These are phyloP conservation scores for Psilanteris sp. DNA, from an alignment of 1,140 invertebrate genomes.

Conservation along the genomic window DNA sequence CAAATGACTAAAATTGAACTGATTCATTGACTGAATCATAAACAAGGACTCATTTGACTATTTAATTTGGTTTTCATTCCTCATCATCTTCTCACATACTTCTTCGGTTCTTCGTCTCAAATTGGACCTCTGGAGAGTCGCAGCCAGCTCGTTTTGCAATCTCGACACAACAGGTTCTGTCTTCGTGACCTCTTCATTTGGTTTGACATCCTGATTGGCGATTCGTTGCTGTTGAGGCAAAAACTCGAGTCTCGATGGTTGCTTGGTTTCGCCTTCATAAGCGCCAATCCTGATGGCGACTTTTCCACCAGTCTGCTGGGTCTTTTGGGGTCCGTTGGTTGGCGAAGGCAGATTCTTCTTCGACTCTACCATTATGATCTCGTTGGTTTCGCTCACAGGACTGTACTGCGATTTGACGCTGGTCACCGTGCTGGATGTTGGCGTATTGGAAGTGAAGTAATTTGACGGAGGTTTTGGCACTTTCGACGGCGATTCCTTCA, in stretches of 20 bases:
- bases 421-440: conserved; percentile 50
- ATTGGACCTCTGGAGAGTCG: conserved; percentile 87
- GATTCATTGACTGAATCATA: background rate
- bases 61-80: too few relatives aligned
- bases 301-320: too few relatives aligned
- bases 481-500: conserved; percentile 82
- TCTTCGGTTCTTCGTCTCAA: conserved; percentile 85
- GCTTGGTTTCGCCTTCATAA: conserved; percentile 80
- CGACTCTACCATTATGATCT: conserved; percentile 21
- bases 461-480: conserved; percentile 84
- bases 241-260: conserved; percentile 85
- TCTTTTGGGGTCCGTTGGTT: conserved; percentile 26
- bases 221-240: conserved; percentile 76
- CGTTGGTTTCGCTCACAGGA: conserved; percentile 18
- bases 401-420: conserved; percentile 31
- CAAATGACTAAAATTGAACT: too few relatives aligned
- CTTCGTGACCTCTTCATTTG: conserved; percentile 54
- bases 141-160: conserved; percentile 85
- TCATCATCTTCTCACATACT: too few relatives aligned
- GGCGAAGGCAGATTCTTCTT: conserved; percentile 35
- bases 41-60: background rate
- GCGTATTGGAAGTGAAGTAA: conserved; percentile 80
- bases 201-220: conserved; percentile 67
- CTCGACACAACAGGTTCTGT: conserved; percentile 82
- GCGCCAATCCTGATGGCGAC: conserved; percentile 68